Percentiles rank a stretch among this genome's conserved stretches.
Evolutionary conservation across 2,888 invertebrate genomes (phyloP).

Genomic region (Drosophila greeni): DNA sequence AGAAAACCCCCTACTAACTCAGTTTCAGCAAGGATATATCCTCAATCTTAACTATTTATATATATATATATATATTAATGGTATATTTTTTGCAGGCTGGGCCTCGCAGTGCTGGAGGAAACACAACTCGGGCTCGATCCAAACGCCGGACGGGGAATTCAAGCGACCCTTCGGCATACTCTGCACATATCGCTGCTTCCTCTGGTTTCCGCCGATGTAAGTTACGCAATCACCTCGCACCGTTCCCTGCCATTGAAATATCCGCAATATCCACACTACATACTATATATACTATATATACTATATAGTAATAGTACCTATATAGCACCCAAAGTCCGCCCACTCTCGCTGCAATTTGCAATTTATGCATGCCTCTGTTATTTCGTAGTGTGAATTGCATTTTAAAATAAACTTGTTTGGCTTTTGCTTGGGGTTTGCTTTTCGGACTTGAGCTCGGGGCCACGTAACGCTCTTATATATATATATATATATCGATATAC

Average conservation of each 20-base stretch:
- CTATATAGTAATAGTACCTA: too few relatives aligned
- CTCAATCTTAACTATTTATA: not conserved
- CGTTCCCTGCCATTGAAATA: constrained; percentile 29
- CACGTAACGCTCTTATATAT: not conserved
- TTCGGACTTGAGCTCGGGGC: constrained; percentile 20
- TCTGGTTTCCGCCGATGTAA: constrained; percentile 78
- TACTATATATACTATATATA: not conserved
- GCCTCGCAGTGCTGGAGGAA: constrained; percentile 78
- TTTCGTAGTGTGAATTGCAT: constrained; percentile 66
- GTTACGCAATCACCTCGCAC: constrained; percentile 53
- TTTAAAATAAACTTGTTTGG: constrained; percentile 61
- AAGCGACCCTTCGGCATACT: constrained; percentile 77
- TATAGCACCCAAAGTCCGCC: constrained; percentile 5
- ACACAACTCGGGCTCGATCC: constrained; percentile 77
- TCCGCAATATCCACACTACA: not conserved
- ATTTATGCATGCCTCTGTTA: constrained; percentile 63
- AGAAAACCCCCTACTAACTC: not conserved
- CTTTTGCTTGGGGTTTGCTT: constrained; percentile 31
- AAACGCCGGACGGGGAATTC: constrained; percentile 77
- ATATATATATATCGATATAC: not conserved
- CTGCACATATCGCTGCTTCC: constrained; percentile 77
- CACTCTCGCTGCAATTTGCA: constrained; percentile 43
- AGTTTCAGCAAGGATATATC: not conserved
- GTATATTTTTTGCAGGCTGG: constrained; percentile 73
- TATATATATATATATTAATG: too few relatives aligned